Conservation (phyloP, 2,797 vertebrate species). For the Pitangus sulphuratus region DNA sequence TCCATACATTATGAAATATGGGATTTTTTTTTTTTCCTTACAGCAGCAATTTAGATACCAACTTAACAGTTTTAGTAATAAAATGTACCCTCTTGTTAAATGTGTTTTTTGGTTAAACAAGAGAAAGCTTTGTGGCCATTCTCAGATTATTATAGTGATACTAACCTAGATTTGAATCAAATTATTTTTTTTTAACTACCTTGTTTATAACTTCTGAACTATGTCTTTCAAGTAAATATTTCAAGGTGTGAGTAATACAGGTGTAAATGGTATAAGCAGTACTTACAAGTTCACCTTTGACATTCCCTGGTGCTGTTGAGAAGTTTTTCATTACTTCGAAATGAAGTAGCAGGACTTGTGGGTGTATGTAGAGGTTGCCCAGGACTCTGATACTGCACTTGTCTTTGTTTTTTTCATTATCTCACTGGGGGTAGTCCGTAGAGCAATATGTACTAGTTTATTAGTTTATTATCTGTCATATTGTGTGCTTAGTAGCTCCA, state of each 20-base stretch:
- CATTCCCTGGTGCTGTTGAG: neutral
- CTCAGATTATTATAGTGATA: neutral
- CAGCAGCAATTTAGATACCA: neutral
- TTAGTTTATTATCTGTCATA: neutral
- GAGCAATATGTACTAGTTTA: neutral
- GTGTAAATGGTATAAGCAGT: neutral
- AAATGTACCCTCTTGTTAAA: neutral
- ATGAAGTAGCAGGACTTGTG: neutral
- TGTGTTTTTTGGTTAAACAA: neutral
- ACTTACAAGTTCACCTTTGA: fast-evolving
- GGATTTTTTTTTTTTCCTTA: neutral
- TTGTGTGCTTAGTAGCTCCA: neutral
- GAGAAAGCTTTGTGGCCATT: neutral
- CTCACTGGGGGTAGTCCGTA: neutral
- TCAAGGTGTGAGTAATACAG: neutral
- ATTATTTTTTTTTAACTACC: neutral
- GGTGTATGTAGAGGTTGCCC: neutral
- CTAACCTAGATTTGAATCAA: neutral
- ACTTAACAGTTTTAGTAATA: neutral
- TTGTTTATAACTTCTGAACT: neutral
- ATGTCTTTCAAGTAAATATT: neutral
- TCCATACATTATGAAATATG: fast-evolving
- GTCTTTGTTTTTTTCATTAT: neutral
- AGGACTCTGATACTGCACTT: neutral
- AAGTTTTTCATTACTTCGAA: neutral